Conservation (phyloP, 1,140 invertebrate genomes). For the Linepithema humile region DNA sequence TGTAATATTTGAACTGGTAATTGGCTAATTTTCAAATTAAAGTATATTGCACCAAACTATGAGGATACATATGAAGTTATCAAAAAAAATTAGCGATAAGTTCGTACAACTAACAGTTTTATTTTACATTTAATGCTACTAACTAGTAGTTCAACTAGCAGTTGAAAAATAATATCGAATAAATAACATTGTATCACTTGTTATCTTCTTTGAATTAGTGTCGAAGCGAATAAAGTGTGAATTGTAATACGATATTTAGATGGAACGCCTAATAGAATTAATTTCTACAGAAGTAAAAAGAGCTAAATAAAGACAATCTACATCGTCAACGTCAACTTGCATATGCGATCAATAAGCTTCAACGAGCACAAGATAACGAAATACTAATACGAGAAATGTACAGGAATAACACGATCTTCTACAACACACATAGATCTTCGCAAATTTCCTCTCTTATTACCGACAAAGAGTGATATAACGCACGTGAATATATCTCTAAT, state of each 20-base stretch:
- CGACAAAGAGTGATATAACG: constrained; percentile 33
- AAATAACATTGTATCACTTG: constrained; percentile 34
- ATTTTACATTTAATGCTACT: constrained; percentile 53
- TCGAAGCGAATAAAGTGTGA: neutral
- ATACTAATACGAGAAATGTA: constrained; percentile 67
- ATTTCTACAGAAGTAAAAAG: neutral
- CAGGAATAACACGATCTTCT: constrained; percentile 66
- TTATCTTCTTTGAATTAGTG: neutral
- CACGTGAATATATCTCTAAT: constrained; percentile 64
- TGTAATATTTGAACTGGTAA: neutral
- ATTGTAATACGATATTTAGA: neutral
- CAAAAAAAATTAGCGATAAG: neutral
- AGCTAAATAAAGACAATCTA: neutral
- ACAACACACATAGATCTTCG: constrained; percentile 62
- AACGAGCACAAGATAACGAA: constrained; percentile 57
- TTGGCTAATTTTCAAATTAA: neutral
- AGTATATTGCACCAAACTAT: neutral
- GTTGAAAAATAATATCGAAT: constrained; percentile 29
- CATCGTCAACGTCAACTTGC: neutral
- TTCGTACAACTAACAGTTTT: constrained; percentile 29
- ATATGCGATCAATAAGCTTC: neutral
- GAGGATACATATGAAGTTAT: neutral
- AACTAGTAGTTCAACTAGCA: neutral
- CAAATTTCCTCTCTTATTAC: constrained; percentile 49
- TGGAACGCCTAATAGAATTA: neutral